phyloP scores from a whole-genome alignment of 1,140 invertebrate genomes.

The Drosophila lacteicornis region DNA sequence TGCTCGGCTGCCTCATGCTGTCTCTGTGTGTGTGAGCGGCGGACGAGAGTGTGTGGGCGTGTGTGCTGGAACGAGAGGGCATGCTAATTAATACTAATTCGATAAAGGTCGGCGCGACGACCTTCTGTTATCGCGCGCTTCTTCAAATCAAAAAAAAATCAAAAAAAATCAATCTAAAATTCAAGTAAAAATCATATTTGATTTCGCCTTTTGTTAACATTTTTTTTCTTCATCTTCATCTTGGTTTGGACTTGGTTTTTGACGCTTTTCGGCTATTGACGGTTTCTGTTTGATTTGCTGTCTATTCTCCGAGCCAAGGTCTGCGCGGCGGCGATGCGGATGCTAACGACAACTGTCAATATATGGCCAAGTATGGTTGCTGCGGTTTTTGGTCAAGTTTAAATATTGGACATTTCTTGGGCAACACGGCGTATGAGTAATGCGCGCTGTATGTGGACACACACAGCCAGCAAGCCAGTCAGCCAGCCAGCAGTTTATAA shows the following conservation, averaged over 20 bases:
- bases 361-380: conserved; percentile 25
- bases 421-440: conserved; percentile 69
- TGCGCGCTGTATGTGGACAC: conserved; percentile 37
- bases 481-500: conserved; percentile 50
- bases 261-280: background rate
- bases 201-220: conserved; percentile 6
- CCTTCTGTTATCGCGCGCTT: conserved; percentile 21
- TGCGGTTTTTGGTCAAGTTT: conserved; percentile 53
- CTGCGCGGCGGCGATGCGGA: conserved; percentile 16
- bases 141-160: background rate
- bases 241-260: background rate
- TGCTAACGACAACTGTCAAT: conserved; percentile 51
- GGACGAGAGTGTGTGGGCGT: conserved; percentile 2
- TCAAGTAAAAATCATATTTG: conserved; percentile 14
- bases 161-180: background rate
- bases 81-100: conserved; percentile 43
- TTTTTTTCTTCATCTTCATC: background rate
- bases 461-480: conserved; percentile 23
- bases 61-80: conserved; percentile 27
- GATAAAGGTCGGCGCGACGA: conserved; percentile 30
- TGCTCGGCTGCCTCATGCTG: conserved; percentile 71
- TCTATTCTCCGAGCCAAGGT: conserved; percentile 42
- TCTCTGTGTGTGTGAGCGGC: conserved; percentile 8
- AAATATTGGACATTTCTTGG: conserved; percentile 67
- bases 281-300: conserved; percentile 24